Evolutionary conservation across 2,888 invertebrate species (phyloP), one percentile per base, ranked within the genome.

Genomic region (Celastrina argiolus): DNA sequence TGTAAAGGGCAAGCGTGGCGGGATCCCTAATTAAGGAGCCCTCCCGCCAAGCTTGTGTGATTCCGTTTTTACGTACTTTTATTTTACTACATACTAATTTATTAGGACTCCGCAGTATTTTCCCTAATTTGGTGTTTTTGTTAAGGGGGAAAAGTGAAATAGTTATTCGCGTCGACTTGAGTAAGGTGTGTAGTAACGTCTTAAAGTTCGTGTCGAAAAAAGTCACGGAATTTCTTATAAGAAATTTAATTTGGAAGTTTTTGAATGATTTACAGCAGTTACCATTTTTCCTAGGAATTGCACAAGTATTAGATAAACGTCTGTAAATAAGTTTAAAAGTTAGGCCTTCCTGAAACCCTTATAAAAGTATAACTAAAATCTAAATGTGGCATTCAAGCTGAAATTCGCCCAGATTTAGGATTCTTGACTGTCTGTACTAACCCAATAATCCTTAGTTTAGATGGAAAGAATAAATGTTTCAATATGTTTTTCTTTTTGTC

Each of bases 1-100:
- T 71, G 77, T 80, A 84, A 85, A 86, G 80, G 86, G 88, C 87
- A 81, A 85, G 78, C 88, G 83, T 85, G 80, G 85, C 85, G 81
- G 85, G 90, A 83, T 83, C 87, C 88, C 90, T 89, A 90, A 91
- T 91, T 91, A 90, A 81, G 78, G 74, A 76, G 83, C 78, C 74
- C 74, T 77, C 90, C 90, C 78, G 88, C 86, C 83, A 74, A 69
- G 71, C 72, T 72, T 71, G 70, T 72, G 66, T 63, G 69, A 70
- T 71, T 70, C 69, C 68, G 61, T 71, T 73, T n/a, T 71, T 70
- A 68, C 69, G 69, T 69, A 51, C 66, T 65, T 45, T 65, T 59
- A 63, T 56, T 63, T 63, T 59, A 69, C 67, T 65, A 66, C 64
- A 64, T 67, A 66, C 58, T 41, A 59, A 64, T 45, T 64, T 56